Evolutionary conservation across 2,888 invertebrate species (phyloP), one percentile per base, ranked within the genome.

Genomic region (Helleia helle): DNA sequence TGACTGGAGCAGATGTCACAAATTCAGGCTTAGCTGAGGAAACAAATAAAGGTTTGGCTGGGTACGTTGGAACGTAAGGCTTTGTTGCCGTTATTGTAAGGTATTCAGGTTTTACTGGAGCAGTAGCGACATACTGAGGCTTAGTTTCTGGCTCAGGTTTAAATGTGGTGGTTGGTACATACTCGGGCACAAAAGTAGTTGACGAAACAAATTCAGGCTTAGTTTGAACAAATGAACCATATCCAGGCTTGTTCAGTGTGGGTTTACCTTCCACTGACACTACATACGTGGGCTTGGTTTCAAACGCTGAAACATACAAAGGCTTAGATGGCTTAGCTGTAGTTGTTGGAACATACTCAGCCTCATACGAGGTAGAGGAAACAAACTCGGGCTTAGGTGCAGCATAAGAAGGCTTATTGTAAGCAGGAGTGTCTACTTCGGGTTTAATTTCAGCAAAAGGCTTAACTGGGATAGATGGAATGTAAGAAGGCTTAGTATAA

Each of bases 301-400:
- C 14, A 9, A n/a, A 14, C 4, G 15, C 8, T n/a, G 29, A 14
- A 8, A 15, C 29, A n/a, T 29, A 15, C n/a, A 15, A 14, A 5
- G 18, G 18, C 18, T 6, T 18, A 4, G 18, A 3, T 18, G 30
- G 30, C 30, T 30, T 14, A 9, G 14, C 30, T 1, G 30, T 30
- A 30, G 30, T 30, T 15, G 30, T 15, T 9, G n/a, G n/a, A n/a
- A 30, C 15, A n/a, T 30, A 30, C 15, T 15, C 30, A 30, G 30
- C 30, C 9, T 30, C 15, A 2, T 2, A 30, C 9, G 15, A 14
- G n/a, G 30, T 30, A 30, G 30, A 15, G 5, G 15, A 30, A 30
- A 30, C n/a, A 15, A 30, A 30, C 30, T 30, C 30, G 9, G 34
- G 34, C 9, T 18, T 18, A 1, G 34, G 11, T 18, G 18, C 31